Percentiles rank a stretch among this genome's conserved stretches.
phyloP scores from a whole-genome alignment of 2,113 vertebrate genomes.

The Brachyistius frenatus region DNA sequence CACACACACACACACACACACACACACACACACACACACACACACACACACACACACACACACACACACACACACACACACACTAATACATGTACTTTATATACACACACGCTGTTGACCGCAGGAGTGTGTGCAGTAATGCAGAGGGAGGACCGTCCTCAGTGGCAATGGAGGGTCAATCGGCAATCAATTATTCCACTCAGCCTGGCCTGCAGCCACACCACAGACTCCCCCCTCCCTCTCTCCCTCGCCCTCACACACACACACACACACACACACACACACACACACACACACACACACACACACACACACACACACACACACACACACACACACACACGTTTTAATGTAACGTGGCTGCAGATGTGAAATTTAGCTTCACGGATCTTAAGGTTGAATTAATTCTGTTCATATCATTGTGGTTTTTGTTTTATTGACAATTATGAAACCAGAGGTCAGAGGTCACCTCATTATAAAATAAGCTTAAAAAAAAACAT shows the following conservation, averaged over 20 bases:
- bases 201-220: slow-evolving; percentile 75
- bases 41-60: slow-evolving; percentile 22
- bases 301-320: background rate
- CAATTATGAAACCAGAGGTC: too few species aligned
- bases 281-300: slow-evolving; percentile 11
- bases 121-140: slow-evolving; percentile 72
- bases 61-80: background rate
- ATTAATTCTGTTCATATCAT: too few species aligned
- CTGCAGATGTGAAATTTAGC: too few species aligned
- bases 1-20: slow-evolving; percentile 21
- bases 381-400: too few species aligned
- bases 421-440: too few species aligned
- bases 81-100: background rate
- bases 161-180: slow-evolving; percentile 76
- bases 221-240: slow-evolving; percentile 64
- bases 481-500: too few species aligned
- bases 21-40: slow-evolving; percentile 17
- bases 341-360: background rate
- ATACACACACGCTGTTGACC: slow-evolving; percentile 43
- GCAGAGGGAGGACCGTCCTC: slow-evolving; percentile 68
- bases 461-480: too few species aligned
- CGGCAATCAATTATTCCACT: slow-evolving; percentile 79
- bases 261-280: slow-evolving; percentile 23
- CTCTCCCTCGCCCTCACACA: too few species aligned
- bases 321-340: background rate